A percentile compares a stretch with the other conserved stretches of the same genome.
phyloP scores from a whole-genome alignment of 2,888 invertebrate genomes.

The Lobophora halterata region DNA sequence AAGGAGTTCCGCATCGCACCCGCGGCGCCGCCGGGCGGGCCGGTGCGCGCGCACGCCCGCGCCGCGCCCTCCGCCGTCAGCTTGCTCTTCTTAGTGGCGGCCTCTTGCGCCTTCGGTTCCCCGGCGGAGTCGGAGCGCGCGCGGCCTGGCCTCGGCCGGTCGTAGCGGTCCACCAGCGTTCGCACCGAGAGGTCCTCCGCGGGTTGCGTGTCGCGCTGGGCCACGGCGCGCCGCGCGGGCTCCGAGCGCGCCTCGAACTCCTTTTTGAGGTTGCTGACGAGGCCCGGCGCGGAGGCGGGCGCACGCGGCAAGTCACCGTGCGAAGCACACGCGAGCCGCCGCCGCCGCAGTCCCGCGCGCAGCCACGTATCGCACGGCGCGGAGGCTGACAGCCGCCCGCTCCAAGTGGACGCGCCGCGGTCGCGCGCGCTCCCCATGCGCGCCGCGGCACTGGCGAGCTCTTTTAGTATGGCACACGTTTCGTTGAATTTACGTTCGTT shows the following conservation, averaged over 20 bases:
- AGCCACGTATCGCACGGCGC: constrained; percentile 82
- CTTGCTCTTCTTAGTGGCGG: constrained; percentile 31
- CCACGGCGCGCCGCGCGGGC: constrained; percentile 40
- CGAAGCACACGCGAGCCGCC: constrained; percentile 62
- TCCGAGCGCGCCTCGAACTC: constrained; percentile 89
- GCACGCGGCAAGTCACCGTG: constrained; percentile 67
- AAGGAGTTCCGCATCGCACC: constrained; percentile 44
- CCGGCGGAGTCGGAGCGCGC: constrained; percentile 33
- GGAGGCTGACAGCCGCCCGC: constrained; percentile 80
- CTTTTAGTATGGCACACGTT: constrained; percentile 82
- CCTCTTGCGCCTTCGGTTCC: too few relatives aligned
- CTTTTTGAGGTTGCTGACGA: constrained; percentile 92
- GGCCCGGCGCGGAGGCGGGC: constrained; percentile 73
- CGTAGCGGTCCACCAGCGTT: constrained; percentile 88
- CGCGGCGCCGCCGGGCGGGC: constrained; percentile 53
- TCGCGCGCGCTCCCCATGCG: constrained; percentile 60
- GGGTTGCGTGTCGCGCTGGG: constrained; percentile 31
- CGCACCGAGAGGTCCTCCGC: constrained; percentile 84
- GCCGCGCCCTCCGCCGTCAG: constrained; percentile 36
- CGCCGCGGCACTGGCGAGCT: constrained; percentile 71
- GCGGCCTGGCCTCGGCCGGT: constrained; percentile 56
- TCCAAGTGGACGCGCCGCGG: constrained; percentile 64
- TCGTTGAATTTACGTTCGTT: constrained; percentile 73
- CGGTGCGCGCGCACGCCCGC: constrained; percentile 55
- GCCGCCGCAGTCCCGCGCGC: constrained; percentile 64